These are phyloP conservation scores for Achatina immaculata DNA, from an alignment of 1,140 invertebrate species.

Conservation along the genomic window DNA sequence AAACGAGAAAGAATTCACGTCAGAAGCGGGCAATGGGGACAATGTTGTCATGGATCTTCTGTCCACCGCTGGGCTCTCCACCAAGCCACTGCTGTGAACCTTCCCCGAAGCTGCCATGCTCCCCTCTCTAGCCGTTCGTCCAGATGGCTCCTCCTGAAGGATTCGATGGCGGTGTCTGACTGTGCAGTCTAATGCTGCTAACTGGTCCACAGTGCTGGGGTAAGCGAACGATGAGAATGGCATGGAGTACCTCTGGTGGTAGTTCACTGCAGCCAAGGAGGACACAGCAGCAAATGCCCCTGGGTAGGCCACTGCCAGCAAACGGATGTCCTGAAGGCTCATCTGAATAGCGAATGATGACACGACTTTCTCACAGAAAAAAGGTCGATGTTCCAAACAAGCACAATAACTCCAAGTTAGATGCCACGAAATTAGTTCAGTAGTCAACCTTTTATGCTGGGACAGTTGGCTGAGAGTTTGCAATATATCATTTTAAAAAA, in stretches of 20 bases:
- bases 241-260: conserved; percentile 18
- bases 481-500: too few species aligned
- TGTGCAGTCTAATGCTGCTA: conserved; percentile 35
- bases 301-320: conserved; percentile 35
- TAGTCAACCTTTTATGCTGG: too few species aligned
- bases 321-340: conserved; percentile 33
- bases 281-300: conserved; percentile 36
- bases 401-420: too few species aligned
- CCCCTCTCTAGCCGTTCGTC: background rate
- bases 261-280: conserved; percentile 25
- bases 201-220: conserved; percentile 16
- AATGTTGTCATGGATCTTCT: background rate
- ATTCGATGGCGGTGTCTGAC: conserved; percentile 25
- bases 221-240: conserved; percentile 14
- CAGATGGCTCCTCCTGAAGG: conserved; percentile 29
- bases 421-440: too few species aligned
- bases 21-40: background rate
- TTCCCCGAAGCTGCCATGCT: background rate
- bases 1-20: conserved; percentile 16
- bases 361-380: background rate
- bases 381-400: too few species aligned
- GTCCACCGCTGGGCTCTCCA: background rate
- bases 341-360: background rate
- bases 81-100: background rate
- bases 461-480: too few species aligned